These are phyloP conservation scores for Diuraphis noxia DNA, from an alignment of 1,140 invertebrate species.

Conservation along the genomic window DNA sequence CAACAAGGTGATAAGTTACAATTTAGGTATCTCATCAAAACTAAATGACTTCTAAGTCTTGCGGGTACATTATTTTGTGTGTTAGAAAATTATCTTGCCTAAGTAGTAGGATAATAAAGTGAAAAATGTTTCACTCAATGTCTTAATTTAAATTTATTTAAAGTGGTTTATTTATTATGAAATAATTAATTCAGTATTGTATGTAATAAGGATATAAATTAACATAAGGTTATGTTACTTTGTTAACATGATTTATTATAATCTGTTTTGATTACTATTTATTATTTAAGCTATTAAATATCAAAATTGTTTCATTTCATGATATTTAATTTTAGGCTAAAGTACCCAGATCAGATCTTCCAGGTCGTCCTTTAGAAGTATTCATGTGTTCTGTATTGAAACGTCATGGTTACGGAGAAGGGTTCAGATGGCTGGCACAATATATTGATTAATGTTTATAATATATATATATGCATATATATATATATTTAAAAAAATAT, in stretches of 20 bases:
- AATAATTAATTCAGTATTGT: neutral
- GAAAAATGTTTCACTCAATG: neutral
- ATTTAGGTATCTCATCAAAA: neutral
- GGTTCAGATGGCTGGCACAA: constrained; percentile 98
- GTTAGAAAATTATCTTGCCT: neutral
- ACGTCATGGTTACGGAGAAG: constrained; percentile 98
- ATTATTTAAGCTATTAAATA: too few species aligned
- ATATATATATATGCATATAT: neutral
- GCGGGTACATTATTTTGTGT: neutral
- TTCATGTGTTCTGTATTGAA: constrained; percentile 99
- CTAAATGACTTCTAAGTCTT: neutral
- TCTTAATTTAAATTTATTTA: neutral
- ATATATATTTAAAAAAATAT: constrained; percentile 14
- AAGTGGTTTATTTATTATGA: neutral
- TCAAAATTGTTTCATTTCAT: neutral
- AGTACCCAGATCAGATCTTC: constrained; percentile 82
- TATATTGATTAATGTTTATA: constrained; percentile 77
- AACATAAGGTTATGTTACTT: neutral
- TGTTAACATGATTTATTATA: neutral
- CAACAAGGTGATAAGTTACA: neutral
- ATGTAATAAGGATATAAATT: neutral
- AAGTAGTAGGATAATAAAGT: neutral
- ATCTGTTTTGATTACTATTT: neutral
- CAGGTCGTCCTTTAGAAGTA: constrained; percentile 93
- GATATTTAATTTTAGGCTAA: constrained; percentile 74